phyloP scores from a whole-genome alignment of 2,797 vertebrate species.

The Pseudochromis fuscus region DNA sequence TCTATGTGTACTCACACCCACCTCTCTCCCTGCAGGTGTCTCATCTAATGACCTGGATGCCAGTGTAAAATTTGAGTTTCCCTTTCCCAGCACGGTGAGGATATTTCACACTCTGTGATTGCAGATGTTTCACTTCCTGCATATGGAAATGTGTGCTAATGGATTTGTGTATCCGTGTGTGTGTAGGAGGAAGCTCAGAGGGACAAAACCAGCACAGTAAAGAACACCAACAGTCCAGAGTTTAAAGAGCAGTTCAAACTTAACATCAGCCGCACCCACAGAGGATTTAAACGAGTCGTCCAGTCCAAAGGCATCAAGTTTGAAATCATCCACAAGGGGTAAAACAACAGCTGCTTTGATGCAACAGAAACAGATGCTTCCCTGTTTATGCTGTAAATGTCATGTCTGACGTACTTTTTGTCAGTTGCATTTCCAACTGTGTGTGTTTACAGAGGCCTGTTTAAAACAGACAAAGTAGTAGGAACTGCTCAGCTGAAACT shows the following conservation, averaged over 20 bases:
- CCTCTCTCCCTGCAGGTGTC: conserved; percentile 80
- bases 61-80: conserved; percentile 94
- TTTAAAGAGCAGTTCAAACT: conserved; percentile 93
- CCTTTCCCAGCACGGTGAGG: conserved; percentile 90
- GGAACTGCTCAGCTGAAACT: conserved; percentile 92
- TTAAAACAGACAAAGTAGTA: conserved; percentile 89
- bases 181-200: conserved; percentile 92
- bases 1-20: conserved; percentile 10
- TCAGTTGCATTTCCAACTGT: conserved; percentile 17
- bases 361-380: not conserved
- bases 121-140: not conserved
- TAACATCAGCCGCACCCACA: conserved; percentile 87
- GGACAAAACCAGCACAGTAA: conserved; percentile 90
- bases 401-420: not conserved
- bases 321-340: conserved; percentile 94
- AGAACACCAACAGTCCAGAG: conserved; percentile 88
- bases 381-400: not conserved
- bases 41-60: conserved; percentile 90
- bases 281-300: conserved; percentile 89
- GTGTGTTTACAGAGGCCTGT: conserved; percentile 85
- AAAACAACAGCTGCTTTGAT: conserved; percentile 27
- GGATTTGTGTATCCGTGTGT: conserved; percentile 14
- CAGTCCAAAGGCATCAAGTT: conserved; percentile 94
- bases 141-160: conserved; percentile 27
- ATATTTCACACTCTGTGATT: conserved; percentile 10